Evolutionary conservation across 2,888 invertebrate species (phyloP).

Genomic region (Encarsia formosa): DNA sequence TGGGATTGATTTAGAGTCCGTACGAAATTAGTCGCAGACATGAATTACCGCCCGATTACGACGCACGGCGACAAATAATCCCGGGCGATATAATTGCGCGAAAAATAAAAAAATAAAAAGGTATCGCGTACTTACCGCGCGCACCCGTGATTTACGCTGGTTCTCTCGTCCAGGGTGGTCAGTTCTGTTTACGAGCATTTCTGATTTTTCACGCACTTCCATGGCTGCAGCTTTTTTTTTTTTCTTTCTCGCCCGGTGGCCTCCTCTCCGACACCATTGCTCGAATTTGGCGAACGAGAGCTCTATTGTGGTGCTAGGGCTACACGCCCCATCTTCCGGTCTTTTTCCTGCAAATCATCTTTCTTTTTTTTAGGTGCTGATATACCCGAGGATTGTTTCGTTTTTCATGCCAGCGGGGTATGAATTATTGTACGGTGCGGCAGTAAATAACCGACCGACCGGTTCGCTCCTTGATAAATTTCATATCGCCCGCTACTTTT

Average conservation of each 20-base stretch:
- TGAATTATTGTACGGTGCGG: neutral
- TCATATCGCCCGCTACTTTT: too few relatives aligned
- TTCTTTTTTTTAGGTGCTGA: conserved; percentile 2
- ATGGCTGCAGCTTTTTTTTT: conserved; percentile 5
- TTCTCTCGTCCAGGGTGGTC: conserved; percentile 31
- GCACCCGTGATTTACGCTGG: conserved; percentile 32
- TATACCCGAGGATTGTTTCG: neutral
- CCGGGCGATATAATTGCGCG: neutral
- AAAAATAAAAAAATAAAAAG: neutral
- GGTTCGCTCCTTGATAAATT: conserved; percentile 1
- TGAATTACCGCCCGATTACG: conserved; percentile 5
- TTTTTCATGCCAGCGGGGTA: neutral
- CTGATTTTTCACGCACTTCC: conserved; percentile 45
- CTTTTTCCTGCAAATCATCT: conserved; percentile 26
- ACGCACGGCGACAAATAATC: neutral
- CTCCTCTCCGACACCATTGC: neutral
- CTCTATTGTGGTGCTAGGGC: neutral
- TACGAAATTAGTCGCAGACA: too few relatives aligned
- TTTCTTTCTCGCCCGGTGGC: neutral
- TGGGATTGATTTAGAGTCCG: too few relatives aligned
- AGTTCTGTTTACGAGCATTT: conserved; percentile 39
- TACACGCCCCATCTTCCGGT: conserved; percentile 4
- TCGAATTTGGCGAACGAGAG: conserved; percentile 19
- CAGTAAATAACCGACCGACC: neutral
- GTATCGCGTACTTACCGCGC: neutral